These are phyloP conservation scores for Pampusana beccarii DNA, from an alignment of 2,113 vertebrate genomes.

Conservation along the genomic window DNA sequence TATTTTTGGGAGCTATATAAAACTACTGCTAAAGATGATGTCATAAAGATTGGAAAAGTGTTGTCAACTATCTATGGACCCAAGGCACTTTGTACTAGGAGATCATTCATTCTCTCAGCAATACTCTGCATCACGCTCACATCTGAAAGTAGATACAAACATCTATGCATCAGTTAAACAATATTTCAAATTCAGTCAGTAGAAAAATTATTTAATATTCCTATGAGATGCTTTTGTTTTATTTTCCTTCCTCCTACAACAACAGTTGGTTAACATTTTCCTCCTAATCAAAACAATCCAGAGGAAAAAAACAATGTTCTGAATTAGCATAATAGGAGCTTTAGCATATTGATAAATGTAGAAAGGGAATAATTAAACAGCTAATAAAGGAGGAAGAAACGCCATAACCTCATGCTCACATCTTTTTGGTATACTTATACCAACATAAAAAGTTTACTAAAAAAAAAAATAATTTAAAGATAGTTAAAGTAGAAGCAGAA, in stretches of 20 bases:
- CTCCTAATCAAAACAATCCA: not conserved
- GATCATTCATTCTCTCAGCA: not conserved
- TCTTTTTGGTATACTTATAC: not conserved
- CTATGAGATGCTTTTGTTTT: not conserved
- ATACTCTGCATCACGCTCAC: fast-evolving
- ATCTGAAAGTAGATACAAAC: not conserved
- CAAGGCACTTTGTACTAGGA: not conserved
- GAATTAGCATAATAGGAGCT: not conserved
- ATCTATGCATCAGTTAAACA: not conserved
- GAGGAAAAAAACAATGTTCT: not conserved
- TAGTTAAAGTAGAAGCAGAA: not conserved
- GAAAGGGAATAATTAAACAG: not conserved
- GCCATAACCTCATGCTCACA: not conserved
- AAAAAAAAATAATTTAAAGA: not conserved
- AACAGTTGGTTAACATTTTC: not conserved
- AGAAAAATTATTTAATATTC: not conserved
- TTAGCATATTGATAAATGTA: not conserved
- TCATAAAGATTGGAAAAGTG: not conserved
- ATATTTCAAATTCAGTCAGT: not conserved
- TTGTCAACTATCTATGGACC: not conserved
- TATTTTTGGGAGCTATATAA: not conserved
- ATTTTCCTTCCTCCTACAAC: not conserved
- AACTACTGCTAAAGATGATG: not conserved
- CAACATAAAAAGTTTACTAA: not conserved
- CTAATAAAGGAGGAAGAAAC: not conserved